These are phyloP conservation scores for Lepidotrigona ventralis DNA, from an alignment of 1,140 invertebrate species.

Conservation along the genomic window DNA sequence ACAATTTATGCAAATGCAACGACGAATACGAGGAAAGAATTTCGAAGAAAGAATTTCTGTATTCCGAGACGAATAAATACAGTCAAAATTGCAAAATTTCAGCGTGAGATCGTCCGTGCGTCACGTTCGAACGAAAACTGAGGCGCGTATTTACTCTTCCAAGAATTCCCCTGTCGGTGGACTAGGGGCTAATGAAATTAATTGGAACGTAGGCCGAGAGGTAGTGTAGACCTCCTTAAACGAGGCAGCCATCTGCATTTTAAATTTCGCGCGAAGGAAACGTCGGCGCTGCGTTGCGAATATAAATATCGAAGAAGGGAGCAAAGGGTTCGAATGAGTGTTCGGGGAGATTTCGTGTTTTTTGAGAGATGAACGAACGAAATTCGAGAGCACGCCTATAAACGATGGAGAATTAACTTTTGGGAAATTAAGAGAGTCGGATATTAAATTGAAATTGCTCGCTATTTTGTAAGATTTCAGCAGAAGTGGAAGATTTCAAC, in stretches of 20 bases:
- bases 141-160: neutral
- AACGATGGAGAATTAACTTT: slow-evolving; percentile 7
- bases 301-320: slow-evolving; percentile 26
- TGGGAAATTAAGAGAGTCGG: neutral
- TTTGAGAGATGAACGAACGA: slow-evolving; percentile 2
- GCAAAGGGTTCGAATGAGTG: neutral
- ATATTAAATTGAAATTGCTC: too few relatives aligned
- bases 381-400: neutral
- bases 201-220: slow-evolving; percentile 68
- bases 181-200: slow-evolving; percentile 72
- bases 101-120: slow-evolving; percentile 22
- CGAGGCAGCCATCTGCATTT: slow-evolving; percentile 69
- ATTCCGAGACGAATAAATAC: too few relatives aligned
- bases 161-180: neutral
- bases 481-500: too few relatives aligned
- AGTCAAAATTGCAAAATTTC: neutral
- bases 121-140: slow-evolving; percentile 2
- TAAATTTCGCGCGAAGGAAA: slow-evolving; percentile 64
- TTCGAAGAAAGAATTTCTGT: too few relatives aligned
- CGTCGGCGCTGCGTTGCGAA: slow-evolving; percentile 29
- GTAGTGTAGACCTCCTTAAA: slow-evolving; percentile 60
- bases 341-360: neutral
- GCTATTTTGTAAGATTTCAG: too few relatives aligned
- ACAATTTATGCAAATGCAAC: too few relatives aligned
- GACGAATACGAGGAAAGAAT: too few relatives aligned